Evolutionary conservation across 2,888 invertebrate genomes (phyloP), one percentile per base, ranked within the genome.

Genomic region (Nomada flava): DNA sequence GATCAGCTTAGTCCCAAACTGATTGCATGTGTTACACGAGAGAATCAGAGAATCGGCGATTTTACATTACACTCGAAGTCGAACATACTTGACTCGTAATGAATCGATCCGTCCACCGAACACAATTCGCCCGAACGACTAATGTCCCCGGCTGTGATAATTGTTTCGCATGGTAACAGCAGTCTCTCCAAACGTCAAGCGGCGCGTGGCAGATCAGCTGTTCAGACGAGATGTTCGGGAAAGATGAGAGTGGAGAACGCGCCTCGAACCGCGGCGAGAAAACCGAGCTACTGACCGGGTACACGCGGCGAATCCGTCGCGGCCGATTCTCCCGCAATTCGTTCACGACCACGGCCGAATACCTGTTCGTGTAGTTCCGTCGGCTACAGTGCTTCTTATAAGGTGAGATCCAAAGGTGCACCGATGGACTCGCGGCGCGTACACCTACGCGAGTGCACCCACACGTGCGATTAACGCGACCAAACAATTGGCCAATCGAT

Each of bases 391-490:
- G 72, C 62, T 77, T 86, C 82, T 67, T 86, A 86, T 84, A 88
- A 86, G 87, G 86, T 57, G 69, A 74, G 84, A 79, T 50, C 50
- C 77, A 52, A 76, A 55, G 64, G 62, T 64, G 65, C 62, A 77
- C 76, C 55, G 73, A 60, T 82, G 60, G 60, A 47, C 77, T 67
- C 72, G 68, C 55, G 68, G 44, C 75, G 59, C 64, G 62, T 76
- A 57, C 88, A 64, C 88, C 87, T 77, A 87, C 87, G 74, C 81
- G 71, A 18, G 36, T 20, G 57, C 81, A 63, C 76, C 77, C 74
- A 77, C 83, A 60, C 82, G 23, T 36, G 5, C 44, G 57, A 29
- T 72, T 44, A 42, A 36, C 47, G 23, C 72, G 53, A 36, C 26
- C 29, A 26, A 11, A 47, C 47, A 15, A 36, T 36, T 36, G 36